These are phyloP conservation scores for Argyra leucocephala DNA, from an alignment of 2,888 invertebrate species.

Conservation along the genomic window DNA sequence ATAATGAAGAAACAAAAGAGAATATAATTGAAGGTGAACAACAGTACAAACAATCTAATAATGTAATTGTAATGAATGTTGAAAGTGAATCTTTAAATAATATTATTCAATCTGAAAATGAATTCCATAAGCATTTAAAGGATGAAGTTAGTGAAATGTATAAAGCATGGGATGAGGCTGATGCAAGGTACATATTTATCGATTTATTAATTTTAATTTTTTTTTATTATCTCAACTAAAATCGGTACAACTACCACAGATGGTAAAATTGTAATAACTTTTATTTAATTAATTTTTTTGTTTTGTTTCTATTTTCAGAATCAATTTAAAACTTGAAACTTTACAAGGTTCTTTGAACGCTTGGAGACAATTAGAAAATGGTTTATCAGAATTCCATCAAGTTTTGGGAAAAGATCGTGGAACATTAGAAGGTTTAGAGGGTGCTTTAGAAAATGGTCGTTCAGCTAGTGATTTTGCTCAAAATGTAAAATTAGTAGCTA, in stretches of 20 bases:
- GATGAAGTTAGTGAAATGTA: conserved; percentile 62
- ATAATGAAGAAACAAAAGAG: not conserved
- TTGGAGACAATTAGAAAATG: conserved; percentile 68
- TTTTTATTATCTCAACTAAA: conserved; percentile 30
- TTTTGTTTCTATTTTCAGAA: conserved; percentile 46
- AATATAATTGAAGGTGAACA: conserved; percentile 16
- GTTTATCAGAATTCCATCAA: conserved; percentile 65
- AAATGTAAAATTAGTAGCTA: conserved; percentile 43
- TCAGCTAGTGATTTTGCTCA: conserved; percentile 40
- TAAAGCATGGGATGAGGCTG: conserved; percentile 59
- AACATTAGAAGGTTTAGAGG: conserved; percentile 41
- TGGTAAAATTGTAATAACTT: too few relatives aligned
- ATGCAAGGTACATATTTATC: conserved; percentile 50
- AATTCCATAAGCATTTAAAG: conserved; percentile 49
- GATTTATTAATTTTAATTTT: not conserved
- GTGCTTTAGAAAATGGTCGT: conserved; percentile 40
- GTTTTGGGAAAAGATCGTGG: conserved; percentile 61
- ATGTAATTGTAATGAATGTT: not conserved
- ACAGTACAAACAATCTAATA: conserved; percentile 7
- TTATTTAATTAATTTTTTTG: not conserved
- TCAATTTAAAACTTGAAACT: conserved; percentile 60
- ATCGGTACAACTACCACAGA: too few relatives aligned
- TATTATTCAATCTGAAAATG: conserved; percentile 38
- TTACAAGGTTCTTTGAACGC: conserved; percentile 61
- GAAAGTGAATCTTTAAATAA: conserved; percentile 22